A percentile compares a stretch with the other conserved stretches of the same genome.
Evolutionary conservation across 2,888 invertebrate genomes (phyloP).

Genomic region (Eudemis profundana): DNA sequence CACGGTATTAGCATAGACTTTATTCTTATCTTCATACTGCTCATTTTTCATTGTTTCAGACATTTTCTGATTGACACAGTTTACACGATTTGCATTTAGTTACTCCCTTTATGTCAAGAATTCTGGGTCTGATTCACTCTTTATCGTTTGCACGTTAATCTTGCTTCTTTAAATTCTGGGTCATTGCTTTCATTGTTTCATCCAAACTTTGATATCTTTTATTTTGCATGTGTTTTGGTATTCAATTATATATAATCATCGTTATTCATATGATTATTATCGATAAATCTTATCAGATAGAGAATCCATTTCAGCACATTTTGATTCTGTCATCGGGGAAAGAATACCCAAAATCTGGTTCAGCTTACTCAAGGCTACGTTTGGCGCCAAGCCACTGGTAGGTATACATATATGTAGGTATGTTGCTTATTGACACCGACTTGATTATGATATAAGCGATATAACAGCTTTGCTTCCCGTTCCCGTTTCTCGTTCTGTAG

Average conservation of each 20-base stretch:
- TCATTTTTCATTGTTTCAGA: constrained; percentile 49
- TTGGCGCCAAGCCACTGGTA: too few relatives aligned
- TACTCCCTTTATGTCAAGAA: constrained; percentile 61
- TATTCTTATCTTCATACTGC: constrained; percentile 49
- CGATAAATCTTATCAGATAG: background rate
- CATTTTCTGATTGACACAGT: constrained; percentile 59
- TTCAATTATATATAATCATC: background rate
- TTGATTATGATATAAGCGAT: too few relatives aligned
- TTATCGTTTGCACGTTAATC: constrained; percentile 38
- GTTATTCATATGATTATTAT: background rate
- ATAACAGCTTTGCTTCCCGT: too few relatives aligned
- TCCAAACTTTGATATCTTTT: background rate
- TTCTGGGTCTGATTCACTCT: constrained; percentile 46
- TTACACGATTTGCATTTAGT: constrained; percentile 56
- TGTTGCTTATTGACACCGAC: background rate
- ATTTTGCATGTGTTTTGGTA: background rate
- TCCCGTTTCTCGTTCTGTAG: too few relatives aligned
- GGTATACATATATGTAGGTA: too few relatives aligned
- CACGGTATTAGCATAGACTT: constrained; percentile 49
- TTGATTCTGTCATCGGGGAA: too few relatives aligned
- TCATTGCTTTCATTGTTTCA: constrained; percentile 29
- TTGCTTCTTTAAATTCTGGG: constrained; percentile 32
- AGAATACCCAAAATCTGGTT: too few relatives aligned
- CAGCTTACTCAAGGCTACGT: too few relatives aligned
- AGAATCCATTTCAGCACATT: too few relatives aligned